A percentile compares a stretch with the other conserved stretches of the same genome.
These are phyloP conservation scores for Microcebus ravelobensis DNA, from an alignment of 2,113 vertebrate genomes.

Conservation along the genomic window DNA sequence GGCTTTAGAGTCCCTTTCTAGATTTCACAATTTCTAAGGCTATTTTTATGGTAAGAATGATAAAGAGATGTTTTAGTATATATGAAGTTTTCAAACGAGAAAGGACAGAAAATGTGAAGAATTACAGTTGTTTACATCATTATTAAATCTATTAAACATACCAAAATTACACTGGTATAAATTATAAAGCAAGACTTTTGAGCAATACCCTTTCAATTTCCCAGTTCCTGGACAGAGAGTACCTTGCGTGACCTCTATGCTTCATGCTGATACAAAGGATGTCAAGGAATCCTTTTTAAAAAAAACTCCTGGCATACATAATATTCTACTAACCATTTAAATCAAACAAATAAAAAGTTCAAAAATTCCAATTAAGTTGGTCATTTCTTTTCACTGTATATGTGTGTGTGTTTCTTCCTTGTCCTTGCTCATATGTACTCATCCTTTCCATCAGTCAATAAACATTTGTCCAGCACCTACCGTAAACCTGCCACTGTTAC, in stretches of 20 bases:
- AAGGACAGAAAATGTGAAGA: background rate
- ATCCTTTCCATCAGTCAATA: background rate
- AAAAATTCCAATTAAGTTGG: background rate
- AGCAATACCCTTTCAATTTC: background rate
- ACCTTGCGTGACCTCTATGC: background rate
- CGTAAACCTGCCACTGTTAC: background rate
- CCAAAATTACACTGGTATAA: background rate
- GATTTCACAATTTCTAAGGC: constrained; percentile 5
- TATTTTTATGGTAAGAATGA: constrained; percentile 20
- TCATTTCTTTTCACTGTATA: background rate
- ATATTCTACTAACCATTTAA: background rate
- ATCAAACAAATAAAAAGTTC: background rate
- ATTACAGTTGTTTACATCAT: background rate
- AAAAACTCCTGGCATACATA: background rate
- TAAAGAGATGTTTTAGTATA: background rate
- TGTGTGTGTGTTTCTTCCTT: background rate
- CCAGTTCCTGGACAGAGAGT: background rate
- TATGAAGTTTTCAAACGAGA: constrained; percentile 5
- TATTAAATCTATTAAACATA: constrained; percentile 12
- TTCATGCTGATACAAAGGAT: background rate
- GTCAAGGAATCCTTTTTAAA: background rate
- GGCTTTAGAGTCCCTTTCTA: background rate
- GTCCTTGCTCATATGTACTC: background rate
- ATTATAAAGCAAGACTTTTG: background rate
- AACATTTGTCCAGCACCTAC: background rate